phyloP scores from a whole-genome alignment of 2,888 invertebrate genomes.

The Tenthredo scrophulariae region DNA sequence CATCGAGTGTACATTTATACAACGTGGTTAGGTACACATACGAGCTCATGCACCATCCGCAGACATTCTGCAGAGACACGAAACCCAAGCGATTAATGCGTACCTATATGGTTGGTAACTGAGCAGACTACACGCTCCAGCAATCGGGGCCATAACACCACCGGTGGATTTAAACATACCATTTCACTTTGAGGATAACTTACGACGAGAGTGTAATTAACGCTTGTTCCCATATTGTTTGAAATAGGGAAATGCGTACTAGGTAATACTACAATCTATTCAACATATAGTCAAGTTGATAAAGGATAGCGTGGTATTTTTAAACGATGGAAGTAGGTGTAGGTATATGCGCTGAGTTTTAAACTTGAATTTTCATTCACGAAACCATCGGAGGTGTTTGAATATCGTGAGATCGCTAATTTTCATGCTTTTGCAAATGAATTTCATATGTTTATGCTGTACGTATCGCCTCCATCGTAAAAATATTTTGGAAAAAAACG shows the following conservation, averaged over 20 bases:
- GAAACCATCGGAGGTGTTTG: neutral
- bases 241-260: neutral
- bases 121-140: neutral
- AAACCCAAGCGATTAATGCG: slow-evolving; percentile 26
- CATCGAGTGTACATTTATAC: neutral
- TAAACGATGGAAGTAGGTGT: neutral
- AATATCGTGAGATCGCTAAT: neutral
- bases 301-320: neutral
- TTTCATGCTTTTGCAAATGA: neutral
- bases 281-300: neutral
- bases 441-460: neutral
- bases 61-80: slow-evolving; percentile 26
- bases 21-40: slow-evolving; percentile 21
- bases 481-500: neutral
- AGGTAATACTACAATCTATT: neutral
- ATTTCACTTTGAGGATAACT: slow-evolving; percentile 36
- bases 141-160: neutral
- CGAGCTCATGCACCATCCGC: neutral
- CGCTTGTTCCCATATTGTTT: slow-evolving; percentile 33
- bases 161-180: slow-evolving; percentile 14
- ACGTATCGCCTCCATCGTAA: neutral
- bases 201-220: slow-evolving; percentile 23
- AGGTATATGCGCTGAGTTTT: neutral
- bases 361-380: neutral
- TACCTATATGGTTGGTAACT: slow-evolving; percentile 8